phyloP scores from a whole-genome alignment of 2,113 vertebrate species.

The Malurus alboscapulatus region DNA sequence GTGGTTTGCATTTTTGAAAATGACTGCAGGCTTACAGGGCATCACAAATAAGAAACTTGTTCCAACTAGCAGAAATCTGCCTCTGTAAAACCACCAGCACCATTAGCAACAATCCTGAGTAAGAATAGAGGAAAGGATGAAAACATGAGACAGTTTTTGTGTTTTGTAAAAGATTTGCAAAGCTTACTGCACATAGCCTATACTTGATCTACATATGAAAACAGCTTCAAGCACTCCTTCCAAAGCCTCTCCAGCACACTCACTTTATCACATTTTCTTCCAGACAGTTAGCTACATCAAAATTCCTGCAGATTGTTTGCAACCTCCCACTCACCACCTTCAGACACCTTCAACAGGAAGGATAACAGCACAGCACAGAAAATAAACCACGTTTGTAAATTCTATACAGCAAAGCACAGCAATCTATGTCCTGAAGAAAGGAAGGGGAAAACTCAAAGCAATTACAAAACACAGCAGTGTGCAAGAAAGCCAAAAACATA shows the following conservation, averaged over 20 bases:
- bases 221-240: neutral
- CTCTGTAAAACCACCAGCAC: neutral
- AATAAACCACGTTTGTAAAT: neutral
- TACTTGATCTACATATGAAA: neutral
- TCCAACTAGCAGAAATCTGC: neutral
- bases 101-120: neutral
- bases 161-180: neutral
- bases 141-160: neutral
- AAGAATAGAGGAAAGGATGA: neutral
- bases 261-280: neutral
- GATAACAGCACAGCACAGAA: neutral
- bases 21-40: neutral
- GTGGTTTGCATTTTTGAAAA: neutral
- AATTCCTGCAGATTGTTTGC: constrained; percentile 33
- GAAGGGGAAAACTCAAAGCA: neutral
- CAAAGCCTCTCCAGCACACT: neutral
- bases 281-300: constrained; percentile 9
- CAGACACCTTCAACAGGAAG: constrained; percentile 18
- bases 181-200: neutral
- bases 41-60: neutral
- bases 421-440: neutral
- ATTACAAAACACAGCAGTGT: neutral
- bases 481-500: neutral
- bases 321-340: constrained; percentile 42
- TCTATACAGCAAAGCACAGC: neutral